Percentiles rank a stretch among this genome's conserved stretches.
Conservation (phyloP, 2,888 invertebrate genomes). For the Chalcosyrphus nemorum region DNA sequence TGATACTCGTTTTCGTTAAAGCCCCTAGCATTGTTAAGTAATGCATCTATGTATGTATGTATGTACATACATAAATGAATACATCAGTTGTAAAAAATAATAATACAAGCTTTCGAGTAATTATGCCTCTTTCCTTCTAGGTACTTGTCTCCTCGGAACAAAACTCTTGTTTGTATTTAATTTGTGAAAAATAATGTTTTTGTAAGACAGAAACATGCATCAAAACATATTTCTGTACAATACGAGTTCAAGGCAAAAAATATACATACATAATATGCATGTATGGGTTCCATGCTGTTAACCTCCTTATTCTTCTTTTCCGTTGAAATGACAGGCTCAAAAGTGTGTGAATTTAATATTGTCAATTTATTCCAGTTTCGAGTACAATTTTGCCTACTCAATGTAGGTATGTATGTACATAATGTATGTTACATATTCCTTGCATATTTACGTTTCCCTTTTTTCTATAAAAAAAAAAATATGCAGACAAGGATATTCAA, state of each 20-base stretch:
- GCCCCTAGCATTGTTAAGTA: too few relatives aligned
- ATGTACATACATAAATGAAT: neutral
- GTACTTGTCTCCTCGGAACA: neutral
- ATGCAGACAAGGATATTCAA: neutral
- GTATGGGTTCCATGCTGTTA: neutral
- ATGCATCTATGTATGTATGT: too few relatives aligned
- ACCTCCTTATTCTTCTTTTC: neutral
- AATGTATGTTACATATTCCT: too few relatives aligned
- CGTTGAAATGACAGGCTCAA: neutral
- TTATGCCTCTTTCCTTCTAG: neutral
- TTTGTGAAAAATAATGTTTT: slow-evolving; percentile 21
- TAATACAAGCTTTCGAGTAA: neutral
- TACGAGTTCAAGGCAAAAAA: neutral
- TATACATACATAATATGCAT: too few relatives aligned
- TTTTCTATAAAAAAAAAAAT: neutral
- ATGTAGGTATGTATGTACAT: too few relatives aligned
- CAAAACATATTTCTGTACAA: neutral
- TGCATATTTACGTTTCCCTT: neutral
- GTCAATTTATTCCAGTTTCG: slow-evolving; percentile 15
- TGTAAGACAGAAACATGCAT: neutral
- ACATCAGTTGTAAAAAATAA: neutral
- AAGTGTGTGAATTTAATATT: neutral
- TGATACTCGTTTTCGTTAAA: too few relatives aligned
- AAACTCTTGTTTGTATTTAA: slow-evolving; percentile 18
- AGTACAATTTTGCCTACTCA: neutral